Conservation (phyloP, 2,888 invertebrate genomes). For the Venustoraphidia nigricollis region DNA sequence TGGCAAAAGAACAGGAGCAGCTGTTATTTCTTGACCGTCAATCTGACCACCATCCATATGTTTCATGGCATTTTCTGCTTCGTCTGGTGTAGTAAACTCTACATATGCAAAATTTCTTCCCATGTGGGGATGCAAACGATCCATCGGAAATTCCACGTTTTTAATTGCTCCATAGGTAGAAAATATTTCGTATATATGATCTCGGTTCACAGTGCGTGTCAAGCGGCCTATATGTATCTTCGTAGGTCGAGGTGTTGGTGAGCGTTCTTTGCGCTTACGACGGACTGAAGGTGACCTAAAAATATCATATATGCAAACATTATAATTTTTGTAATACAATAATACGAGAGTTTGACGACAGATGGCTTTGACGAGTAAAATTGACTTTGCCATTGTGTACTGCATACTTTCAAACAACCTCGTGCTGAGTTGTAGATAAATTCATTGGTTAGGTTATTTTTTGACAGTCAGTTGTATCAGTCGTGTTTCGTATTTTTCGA, state of each 20-base stretch:
- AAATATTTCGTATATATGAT: conserved; percentile 84
- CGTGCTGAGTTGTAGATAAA: no score
- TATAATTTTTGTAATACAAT: background rate
- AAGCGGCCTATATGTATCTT: conserved; percentile 89
- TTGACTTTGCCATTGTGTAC: no score
- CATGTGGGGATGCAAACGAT: conserved; percentile 73
- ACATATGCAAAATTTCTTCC: conserved; percentile 93
- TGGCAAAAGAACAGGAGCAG: conserved; percentile 79
- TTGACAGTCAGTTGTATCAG: no score
- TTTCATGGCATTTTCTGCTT: conserved; percentile 97
- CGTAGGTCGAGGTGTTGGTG: conserved; percentile 79
- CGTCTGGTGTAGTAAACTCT: conserved; percentile 84
- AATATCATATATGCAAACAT: background rate
- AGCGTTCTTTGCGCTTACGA: conserved; percentile 59
- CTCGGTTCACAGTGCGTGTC: conserved; percentile 83
- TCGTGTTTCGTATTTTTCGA: no score
- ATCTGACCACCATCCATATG: conserved; percentile 91
- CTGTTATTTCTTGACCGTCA: conserved; percentile 73
- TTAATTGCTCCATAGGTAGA: conserved; percentile 77
- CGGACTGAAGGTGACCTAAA: conserved; percentile 39
- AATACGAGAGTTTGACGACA: no score
- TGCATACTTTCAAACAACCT: no score
- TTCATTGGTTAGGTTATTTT: no score
- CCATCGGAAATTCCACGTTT: conserved; percentile 76
- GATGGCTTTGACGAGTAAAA: no score